These are phyloP conservation scores for Metacarcinus magister DNA, from an alignment of 2,888 invertebrate genomes.

Conservation along the genomic window DNA sequence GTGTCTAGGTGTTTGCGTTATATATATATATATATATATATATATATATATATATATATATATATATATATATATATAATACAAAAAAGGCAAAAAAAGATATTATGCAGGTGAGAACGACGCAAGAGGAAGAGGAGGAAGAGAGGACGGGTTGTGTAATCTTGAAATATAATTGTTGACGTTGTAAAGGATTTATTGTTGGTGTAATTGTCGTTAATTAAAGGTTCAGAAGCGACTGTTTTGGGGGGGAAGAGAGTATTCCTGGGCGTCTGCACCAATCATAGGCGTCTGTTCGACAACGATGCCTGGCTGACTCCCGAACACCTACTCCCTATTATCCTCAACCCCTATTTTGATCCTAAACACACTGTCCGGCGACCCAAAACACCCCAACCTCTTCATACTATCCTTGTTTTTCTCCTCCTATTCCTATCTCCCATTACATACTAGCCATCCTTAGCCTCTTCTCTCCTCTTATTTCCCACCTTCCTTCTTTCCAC, in stretches of 20 bases:
- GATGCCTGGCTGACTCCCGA: background rate
- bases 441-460: background rate
- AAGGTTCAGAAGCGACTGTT: conserved; percentile 32
- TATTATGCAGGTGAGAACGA: background rate
- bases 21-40: conserved; percentile 55
- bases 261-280: background rate
- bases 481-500: background rate
- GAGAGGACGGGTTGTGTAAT: conserved; percentile 30
- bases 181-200: conserved; percentile 30
- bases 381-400: background rate
- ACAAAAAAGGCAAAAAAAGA: background rate
- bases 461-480: background rate
- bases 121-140: background rate
- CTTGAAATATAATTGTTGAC: conserved; percentile 31
- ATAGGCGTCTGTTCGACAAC: background rate
- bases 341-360: background rate
- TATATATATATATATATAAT: conserved; percentile 45
- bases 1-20: background rate
- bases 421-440: background rate
- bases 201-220: conserved; percentile 41
- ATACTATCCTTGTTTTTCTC: background rate
- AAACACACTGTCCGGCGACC: background rate
- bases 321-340: background rate
- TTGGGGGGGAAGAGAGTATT: background rate
- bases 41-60: conserved; percentile 52